Evolutionary conservation across 2,797 vertebrate genomes (phyloP), one percentile per base, ranked within the genome.

Genomic region (Poecilia picta): DNA sequence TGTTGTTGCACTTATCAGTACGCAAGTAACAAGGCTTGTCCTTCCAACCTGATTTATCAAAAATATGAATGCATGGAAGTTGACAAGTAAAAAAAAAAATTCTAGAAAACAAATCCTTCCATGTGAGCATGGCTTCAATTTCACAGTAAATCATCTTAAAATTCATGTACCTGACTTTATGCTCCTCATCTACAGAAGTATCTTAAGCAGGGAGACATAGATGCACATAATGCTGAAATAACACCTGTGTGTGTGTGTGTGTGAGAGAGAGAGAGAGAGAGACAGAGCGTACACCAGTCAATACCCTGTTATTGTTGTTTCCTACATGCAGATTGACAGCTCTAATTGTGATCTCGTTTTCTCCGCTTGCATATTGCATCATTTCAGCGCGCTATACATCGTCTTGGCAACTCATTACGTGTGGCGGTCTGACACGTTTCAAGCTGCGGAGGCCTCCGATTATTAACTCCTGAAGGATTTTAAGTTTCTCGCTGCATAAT

Each of bases 351-450:
- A 77, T 74, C 68, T 72, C 12, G 66, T 51, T 31, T 53, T 73
- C 74, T 72, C 49, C 12, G 8, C 53, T 36, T n/a, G 51, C 16
- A 72, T 66, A 31, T 78, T 72, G 47, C 84, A 53, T 83, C 79
- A 43, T 33, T 81, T 75, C 77, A 79, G 77, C 74, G 73, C 75
- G 87, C 41, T 45, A 84, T 86, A 81, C 80, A 75, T 82, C 28
- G 64, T 74, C 73, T 72, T 45, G 79, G 82, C 79, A 46, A 36
- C 78, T 91, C 85, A 86, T 91, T 90, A 87, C 89, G 83, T 74
- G 79, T 64, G 75, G 66, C 75, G 75, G 78, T 71, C 71, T 76
- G 25, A 20, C 66, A 46, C 28, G 41, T 75, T 74, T 78, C 88
- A 74, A 45, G 83, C 79, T 85, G 76, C 79, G 83, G 83, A 83